These are phyloP conservation scores for Ophion costatus DNA, from an alignment of 2,888 invertebrate species.

Conservation along the genomic window DNA sequence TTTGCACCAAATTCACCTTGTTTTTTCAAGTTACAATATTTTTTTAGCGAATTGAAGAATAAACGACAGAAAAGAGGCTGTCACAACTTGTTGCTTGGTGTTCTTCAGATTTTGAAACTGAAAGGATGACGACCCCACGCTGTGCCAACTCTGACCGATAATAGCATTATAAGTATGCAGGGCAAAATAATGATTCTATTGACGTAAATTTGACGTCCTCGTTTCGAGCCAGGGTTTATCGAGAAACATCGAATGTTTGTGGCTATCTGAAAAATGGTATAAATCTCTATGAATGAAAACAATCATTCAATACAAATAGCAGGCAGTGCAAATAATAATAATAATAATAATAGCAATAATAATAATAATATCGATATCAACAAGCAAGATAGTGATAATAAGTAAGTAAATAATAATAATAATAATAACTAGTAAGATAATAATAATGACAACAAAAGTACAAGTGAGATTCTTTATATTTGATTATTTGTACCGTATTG, in stretches of 20 bases:
- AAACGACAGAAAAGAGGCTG: neutral
- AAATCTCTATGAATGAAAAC: neutral
- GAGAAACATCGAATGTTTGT: conserved; percentile 66
- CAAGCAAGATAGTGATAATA: neutral
- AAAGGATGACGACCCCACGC: conserved; percentile 84
- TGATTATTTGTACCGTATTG: conserved; percentile 43
- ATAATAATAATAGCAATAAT: too few species aligned
- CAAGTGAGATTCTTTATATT: neutral
- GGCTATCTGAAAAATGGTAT: conserved; percentile 49
- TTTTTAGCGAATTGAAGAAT: neutral
- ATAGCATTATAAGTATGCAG: conserved; percentile 86
- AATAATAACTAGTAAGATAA: neutral
- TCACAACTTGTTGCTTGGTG: conserved; percentile 83
- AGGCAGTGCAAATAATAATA: too few species aligned
- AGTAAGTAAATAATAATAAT: neutral
- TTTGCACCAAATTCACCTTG: neutral
- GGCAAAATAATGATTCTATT: conserved; percentile 85
- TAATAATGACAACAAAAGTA: neutral
- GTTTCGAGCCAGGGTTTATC: conserved; percentile 71
- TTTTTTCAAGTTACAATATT: neutral
- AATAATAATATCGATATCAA: too few species aligned
- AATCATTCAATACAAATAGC: neutral
- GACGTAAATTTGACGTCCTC: conserved; percentile 84
- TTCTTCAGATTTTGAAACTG: conserved; percentile 79
- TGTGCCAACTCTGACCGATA: conserved; percentile 85